A percentile compares a stretch with the other conserved stretches of the same genome.
phyloP scores from a whole-genome alignment of 2,888 invertebrate species.

The Mythimna lalbum region DNA sequence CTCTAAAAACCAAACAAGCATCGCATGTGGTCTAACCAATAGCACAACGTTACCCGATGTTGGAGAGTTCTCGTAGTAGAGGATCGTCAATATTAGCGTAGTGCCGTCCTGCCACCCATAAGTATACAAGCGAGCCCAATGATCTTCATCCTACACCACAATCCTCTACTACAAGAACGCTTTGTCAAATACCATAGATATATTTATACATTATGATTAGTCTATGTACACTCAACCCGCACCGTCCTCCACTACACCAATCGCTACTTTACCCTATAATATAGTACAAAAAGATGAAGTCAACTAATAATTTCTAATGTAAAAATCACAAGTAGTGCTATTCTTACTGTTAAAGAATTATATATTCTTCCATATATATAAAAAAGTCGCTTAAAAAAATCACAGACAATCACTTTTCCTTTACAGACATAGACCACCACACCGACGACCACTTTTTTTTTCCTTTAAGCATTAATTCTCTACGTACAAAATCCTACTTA shows the following conservation, averaged over 20 bases:
- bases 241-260: conserved; percentile 77
- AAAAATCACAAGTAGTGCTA: conserved; percentile 91
- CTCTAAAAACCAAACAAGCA: conserved; percentile 77
- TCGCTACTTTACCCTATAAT: conserved; percentile 79
- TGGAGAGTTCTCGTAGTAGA: conserved; percentile 62
- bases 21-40: conserved; percentile 86
- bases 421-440: conserved; percentile 90
- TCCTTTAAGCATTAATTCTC: conserved; percentile 88
- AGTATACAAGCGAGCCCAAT: conserved; percentile 27
- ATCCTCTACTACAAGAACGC: conserved; percentile 62
- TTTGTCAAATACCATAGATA: conserved; percentile 72
- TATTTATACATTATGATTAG: conserved; percentile 71
- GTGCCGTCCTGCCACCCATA: conserved; percentile 18
- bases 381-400: conserved; percentile 92
- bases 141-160: conserved; percentile 22
- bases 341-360: conserved; percentile 90
- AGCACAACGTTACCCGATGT: conserved; percentile 75
- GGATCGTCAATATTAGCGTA: conserved; percentile 31
- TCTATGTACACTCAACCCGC: conserved; percentile 88
- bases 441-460: conserved; percentile 84
- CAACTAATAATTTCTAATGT: conserved; percentile 89
- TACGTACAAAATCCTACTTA: conserved; percentile 90
- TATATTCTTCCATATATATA: conserved; percentile 89
- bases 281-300: conserved; percentile 86
- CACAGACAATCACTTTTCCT: conserved; percentile 91